Base-by-base conservation (phyloP, 1,140 invertebrate genomes). In the Nylanderia fulva region DNA sequence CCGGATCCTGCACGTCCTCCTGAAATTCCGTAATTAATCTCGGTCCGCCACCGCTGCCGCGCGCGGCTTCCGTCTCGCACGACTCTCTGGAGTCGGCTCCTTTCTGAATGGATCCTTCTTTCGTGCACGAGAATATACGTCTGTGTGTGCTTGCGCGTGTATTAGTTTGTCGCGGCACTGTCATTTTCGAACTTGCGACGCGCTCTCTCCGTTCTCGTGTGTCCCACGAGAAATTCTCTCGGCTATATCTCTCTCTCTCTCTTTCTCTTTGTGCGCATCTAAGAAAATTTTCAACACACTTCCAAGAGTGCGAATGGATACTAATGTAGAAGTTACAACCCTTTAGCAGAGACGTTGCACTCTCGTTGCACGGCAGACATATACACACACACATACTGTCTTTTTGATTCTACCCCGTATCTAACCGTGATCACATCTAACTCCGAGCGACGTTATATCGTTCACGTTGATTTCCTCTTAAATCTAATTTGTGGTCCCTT, bases 11-110 rank as follows among this genome's bases (percentile, higher is more conserved):
- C 36, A 11, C 64, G 69, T 82, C 61, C 87, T 77, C 80, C 74
- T 85, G 88, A 85, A 89, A 90, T 80, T 87, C 85, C 66, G 85
- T 90, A 90, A 90, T 90, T 89, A 90, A 90, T 90, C 88, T 90
- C 80, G 63, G 69, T 60, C 71, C 66, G 85, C 60, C 79, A 71
- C 45, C 61, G 29, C 27, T 5, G 85, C 79, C 76, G 45, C 74
- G 58, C 39, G 6, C 58, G 45, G 84, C 68, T 89, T 88, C 85
- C 85, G 87, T 77, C 76, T 85, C 88, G 69, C 45, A 58, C 42
- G 52, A 36, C n/a, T 18, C 79, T 18, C 45, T 21, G n/a, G 9
- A 56, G 33, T 74, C 86, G 36, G 29, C 27, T 15, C 45, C 66
- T 52, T 36, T 71, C 63, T 77, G 79, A 87, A 85, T 87, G 27